Base-by-base conservation (phyloP, 1,140 invertebrate species). In the Asobara japonica region DNA sequence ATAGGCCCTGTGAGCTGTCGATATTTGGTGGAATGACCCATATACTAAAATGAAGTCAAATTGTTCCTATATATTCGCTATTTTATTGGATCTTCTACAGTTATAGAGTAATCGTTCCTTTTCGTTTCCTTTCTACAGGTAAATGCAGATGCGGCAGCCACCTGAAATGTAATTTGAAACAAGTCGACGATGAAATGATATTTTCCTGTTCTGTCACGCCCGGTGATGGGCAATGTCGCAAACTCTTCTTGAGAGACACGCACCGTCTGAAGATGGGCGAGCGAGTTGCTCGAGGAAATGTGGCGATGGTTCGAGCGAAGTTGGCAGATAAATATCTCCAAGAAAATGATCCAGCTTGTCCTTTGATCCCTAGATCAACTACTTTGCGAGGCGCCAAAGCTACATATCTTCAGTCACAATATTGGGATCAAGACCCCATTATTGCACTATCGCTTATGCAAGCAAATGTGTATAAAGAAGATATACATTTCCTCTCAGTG, bases 391-490 rank as follows among this genome's bases (percentile, higher is more conserved):
- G 25, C 7, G 48, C 64, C 29, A 76, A 67, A 68, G 36, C 18
- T 3, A 38, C 74, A n/a, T 48, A 72, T 27, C 48, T 30, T 33
- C n/a, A 20, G 41, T 16, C 33, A 1, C 7, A 64, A 31, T 70
- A 70, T 74, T 56, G 71, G 22, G 31, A 76, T 70, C 18, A 65
- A 22, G 67, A 76, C 41, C 70, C 72, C 18, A 51, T 72, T 11
- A 72, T 48, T 25, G 72, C 75, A 0, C 16, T 74, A 18, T 20
- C 16, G 41, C 60, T 60, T 16, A 76, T 76, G 75, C 65, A 74
- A 18, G 30, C 27, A 0, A 29, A 13, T 7, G 16, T 10, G 2
- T 68, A 66, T 33, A 27, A 41, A 2, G 67, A 67, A 62, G 66
- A 60, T 10, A 73, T 73, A 13, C 73, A 71, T 13, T 69, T 25